Evolutionary conservation across 2,797 vertebrate species (phyloP).

Genomic region (Enteromius anoplus): DNA sequence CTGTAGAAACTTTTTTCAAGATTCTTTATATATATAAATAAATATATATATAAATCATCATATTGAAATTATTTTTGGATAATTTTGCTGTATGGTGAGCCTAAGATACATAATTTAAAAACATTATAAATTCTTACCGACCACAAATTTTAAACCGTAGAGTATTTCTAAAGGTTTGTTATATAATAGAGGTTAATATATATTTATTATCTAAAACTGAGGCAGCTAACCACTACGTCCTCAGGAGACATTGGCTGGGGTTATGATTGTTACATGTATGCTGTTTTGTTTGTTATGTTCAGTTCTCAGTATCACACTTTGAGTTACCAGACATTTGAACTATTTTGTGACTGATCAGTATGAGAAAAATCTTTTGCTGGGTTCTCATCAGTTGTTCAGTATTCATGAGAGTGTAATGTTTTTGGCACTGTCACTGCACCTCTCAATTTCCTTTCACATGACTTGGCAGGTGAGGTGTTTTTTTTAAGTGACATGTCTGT

Average conservation of each 20-base stretch:
- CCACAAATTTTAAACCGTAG: not conserved
- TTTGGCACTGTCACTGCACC: not conserved
- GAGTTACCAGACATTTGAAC: not conserved
- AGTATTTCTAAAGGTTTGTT: not conserved
- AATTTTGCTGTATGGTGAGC: not conserved
- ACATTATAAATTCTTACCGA: not conserved
- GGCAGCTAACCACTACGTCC: not conserved
- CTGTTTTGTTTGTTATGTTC: not conserved
- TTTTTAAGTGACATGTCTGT: not conserved
- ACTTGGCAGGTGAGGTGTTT: constrained; percentile 13
- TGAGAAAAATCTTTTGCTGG: not conserved
- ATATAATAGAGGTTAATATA: not conserved
- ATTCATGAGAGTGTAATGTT: not conserved
- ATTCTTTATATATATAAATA: too few relatives aligned
- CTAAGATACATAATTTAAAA: not conserved
- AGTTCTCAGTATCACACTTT: constrained; percentile 9
- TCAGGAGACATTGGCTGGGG: not conserved
- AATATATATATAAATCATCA: not conserved
- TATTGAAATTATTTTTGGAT: not conserved
- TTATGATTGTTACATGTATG: not conserved
- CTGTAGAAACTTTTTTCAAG: too few relatives aligned
- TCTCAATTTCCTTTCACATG: constrained; percentile 17
- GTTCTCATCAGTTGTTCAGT: constrained; percentile 12
- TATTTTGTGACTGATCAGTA: not conserved
- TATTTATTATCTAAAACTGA: not conserved